Percentiles rank a stretch among this genome's conserved stretches.
These are phyloP conservation scores for Oscheius sp. DNA, from an alignment of 2,888 invertebrate genomes.

Conservation along the genomic window DNA sequence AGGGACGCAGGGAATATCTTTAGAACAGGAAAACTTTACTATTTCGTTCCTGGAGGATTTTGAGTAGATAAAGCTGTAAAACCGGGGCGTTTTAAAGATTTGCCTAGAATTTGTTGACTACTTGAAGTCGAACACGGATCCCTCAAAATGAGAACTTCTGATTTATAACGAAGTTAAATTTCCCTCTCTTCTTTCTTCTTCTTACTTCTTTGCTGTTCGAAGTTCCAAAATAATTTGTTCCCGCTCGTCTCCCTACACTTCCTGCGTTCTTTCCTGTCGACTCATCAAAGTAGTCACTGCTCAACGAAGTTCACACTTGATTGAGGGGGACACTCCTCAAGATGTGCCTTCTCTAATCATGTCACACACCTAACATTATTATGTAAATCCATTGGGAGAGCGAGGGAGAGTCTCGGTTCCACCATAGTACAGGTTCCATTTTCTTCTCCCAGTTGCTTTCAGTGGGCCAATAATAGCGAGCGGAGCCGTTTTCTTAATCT, in stretches of 20 bases:
- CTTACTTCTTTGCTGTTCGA: neutral
- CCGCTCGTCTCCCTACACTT: neutral
- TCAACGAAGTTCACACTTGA: neutral
- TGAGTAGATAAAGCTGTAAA: no score
- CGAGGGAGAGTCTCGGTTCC: neutral
- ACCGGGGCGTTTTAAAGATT: no score
- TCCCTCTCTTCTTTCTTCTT: neutral
- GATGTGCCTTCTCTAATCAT: slow-evolving; percentile 17
- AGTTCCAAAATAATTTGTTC: neutral
- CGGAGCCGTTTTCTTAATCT: neutral
- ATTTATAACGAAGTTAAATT: neutral
- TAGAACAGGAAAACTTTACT: no score
- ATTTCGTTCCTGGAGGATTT: no score
- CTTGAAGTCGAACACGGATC: no score
- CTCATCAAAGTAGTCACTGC: neutral
- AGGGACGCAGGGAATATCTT: no score
- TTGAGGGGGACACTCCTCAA: slow-evolving; percentile 1
- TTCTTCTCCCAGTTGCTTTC: neutral
- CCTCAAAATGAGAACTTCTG: no score
- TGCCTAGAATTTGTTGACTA: no score
- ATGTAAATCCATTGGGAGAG: slow-evolving; percentile 16
- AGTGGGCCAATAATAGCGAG: no score
- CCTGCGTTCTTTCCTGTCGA: neutral
- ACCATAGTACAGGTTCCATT: neutral
- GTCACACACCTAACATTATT: slow-evolving; percentile 22